Conservation (phyloP, 2,113 vertebrate genomes). For the Mustela nigripes region DNA sequence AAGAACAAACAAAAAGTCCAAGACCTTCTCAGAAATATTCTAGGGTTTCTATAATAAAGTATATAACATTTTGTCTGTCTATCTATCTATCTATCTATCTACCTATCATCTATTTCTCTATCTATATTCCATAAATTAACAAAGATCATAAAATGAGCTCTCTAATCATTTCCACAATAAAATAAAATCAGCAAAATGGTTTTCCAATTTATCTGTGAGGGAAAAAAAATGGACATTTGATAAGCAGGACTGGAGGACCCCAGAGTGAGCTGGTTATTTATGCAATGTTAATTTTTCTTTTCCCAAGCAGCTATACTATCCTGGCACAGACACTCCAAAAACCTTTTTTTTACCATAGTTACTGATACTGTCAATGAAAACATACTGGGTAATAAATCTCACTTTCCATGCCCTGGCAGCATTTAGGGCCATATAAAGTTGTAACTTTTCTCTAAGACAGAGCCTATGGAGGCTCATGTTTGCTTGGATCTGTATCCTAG, state of each 20-base stretch:
- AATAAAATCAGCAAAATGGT: not conserved
- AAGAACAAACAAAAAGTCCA: not conserved
- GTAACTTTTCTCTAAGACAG: not conserved
- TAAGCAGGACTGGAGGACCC: not conserved
- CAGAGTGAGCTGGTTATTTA: not conserved
- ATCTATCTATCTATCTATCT: not conserved
- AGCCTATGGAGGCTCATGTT: not conserved
- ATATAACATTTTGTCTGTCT: not conserved
- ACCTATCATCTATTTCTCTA: not conserved
- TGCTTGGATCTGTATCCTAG: not conserved
- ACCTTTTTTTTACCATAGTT: conserved; percentile 2
- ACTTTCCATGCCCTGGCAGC: not conserved
- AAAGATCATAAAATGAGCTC: not conserved
- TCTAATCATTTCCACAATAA: not conserved
- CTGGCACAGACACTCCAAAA: not conserved
- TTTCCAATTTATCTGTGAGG: conserved; percentile 6
- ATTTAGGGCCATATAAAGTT: not conserved
- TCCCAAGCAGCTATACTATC: not conserved
- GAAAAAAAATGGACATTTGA: conserved; percentile 16
- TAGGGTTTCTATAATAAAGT: not conserved
- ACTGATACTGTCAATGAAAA: not conserved
- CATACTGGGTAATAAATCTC: not conserved
- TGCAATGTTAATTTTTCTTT: not conserved
- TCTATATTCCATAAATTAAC: conserved; percentile 10
- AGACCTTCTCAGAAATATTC: not conserved